phyloP scores from a whole-genome alignment of 2,113 vertebrate genomes.

The Puffinus mauretanicus region DNA sequence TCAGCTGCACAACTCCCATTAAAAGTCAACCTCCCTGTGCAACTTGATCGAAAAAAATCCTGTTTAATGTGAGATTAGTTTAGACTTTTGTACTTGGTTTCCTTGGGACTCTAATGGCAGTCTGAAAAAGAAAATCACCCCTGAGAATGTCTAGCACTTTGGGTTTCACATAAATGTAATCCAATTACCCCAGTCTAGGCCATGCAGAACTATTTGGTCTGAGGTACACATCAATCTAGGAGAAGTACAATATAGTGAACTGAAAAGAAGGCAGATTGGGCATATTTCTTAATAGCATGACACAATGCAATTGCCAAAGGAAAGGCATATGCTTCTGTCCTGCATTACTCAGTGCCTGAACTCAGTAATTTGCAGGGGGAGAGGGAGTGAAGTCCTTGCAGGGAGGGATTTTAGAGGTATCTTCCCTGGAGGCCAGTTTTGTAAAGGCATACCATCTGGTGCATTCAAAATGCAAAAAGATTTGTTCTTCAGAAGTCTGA shows the following conservation, averaged over 20 bases:
- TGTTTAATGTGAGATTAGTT: conserved; percentile 54
- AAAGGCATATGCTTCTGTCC: conserved; percentile 63
- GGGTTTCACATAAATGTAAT: conserved; percentile 67
- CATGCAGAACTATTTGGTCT: conserved; percentile 61
- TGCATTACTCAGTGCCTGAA: conserved; percentile 25
- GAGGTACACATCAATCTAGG: conserved; percentile 60
- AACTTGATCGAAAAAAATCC: background rate
- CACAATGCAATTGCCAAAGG: conserved; percentile 62
- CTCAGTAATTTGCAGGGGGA: conserved; percentile 14
- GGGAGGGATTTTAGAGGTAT: conserved; percentile 56
- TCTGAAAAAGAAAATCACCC: conserved; percentile 51
- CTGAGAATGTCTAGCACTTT: conserved; percentile 40
- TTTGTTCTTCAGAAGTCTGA: conserved; percentile 69
- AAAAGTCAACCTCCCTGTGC: background rate
- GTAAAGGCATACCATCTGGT: conserved; percentile 67
- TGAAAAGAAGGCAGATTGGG: conserved; percentile 58
- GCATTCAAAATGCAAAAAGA: conserved; percentile 68
- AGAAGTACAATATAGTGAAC: conserved; percentile 35
- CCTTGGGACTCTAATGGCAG: conserved; percentile 41
- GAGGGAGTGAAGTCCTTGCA: conserved; percentile 44
- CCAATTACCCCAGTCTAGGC: conserved; percentile 52
- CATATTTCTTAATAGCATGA: conserved; percentile 61
- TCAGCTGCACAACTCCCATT: background rate
- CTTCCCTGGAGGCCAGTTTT: conserved; percentile 57
- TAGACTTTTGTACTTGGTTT: conserved; percentile 53